Evolutionary conservation across 2,888 invertebrate genomes (phyloP).

Genomic region (Abscondita cerata): DNA sequence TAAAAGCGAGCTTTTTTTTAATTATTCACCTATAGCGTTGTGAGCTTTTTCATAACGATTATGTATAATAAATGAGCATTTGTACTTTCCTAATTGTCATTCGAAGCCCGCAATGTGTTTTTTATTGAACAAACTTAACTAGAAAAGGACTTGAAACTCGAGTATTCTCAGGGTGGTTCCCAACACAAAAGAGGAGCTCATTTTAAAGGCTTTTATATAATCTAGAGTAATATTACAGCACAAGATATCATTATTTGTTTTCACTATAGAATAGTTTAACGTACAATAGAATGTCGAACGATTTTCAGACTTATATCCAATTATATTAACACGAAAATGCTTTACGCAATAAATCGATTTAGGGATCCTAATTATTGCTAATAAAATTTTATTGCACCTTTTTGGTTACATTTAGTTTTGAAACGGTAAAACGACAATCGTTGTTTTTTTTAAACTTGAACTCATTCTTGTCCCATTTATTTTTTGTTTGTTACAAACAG

Average conservation of each 20-base stretch:
- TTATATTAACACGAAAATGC: conserved; percentile 10
- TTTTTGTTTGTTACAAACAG: conserved; percentile 52
- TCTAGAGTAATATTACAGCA: conserved; percentile 54
- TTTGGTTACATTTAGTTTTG: conserved; percentile 34
- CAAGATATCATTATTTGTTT: conserved; percentile 52
- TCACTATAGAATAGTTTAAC: conserved; percentile 36
- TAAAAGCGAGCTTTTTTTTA: conserved; percentile 10
- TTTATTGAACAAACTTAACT: conserved; percentile 54
- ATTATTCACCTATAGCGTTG: background rate
- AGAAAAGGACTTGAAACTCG: conserved; percentile 51
- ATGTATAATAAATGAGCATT: conserved; percentile 19
- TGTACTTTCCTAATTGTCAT: conserved; percentile 45
- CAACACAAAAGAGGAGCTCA: conserved; percentile 53
- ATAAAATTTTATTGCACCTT: conserved; percentile 36
- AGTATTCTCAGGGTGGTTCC: conserved; percentile 50
- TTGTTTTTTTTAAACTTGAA: conserved; percentile 41
- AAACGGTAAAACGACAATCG: conserved; percentile 37
- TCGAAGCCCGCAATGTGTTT: conserved; percentile 51
- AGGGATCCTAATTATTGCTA: conserved; percentile 7
- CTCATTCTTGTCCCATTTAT: conserved; percentile 43
- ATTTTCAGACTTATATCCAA: conserved; percentile 11
- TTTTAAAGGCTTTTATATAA: conserved; percentile 56
- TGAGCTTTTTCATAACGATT: background rate
- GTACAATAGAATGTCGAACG: background rate
- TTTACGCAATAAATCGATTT: conserved; percentile 1